phyloP scores from a whole-genome alignment of 2,797 vertebrate genomes.

The Pitangus sulphuratus region DNA sequence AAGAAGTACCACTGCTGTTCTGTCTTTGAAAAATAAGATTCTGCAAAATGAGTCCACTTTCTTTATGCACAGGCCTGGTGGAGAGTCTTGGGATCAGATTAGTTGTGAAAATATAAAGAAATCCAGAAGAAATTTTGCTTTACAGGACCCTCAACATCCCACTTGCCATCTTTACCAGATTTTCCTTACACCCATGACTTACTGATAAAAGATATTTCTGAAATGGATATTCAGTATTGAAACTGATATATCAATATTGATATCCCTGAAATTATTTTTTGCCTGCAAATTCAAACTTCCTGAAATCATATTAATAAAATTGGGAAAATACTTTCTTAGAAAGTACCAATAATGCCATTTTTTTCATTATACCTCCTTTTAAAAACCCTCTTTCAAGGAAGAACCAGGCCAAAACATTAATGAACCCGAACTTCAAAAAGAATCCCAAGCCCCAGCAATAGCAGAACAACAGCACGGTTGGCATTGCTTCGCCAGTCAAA shows the following conservation, averaged over 20 bases:
- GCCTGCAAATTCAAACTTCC: background rate
- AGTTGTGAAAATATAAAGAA: background rate
- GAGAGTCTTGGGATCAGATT: background rate
- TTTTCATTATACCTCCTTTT: background rate
- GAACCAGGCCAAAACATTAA: background rate
- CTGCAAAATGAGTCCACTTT: rapidly evolving
- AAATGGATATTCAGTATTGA: background rate
- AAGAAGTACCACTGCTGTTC: background rate
- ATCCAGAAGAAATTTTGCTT: background rate
- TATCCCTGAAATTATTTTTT: background rate
- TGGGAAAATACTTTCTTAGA: background rate
- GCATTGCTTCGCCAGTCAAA: background rate
- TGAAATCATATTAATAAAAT: background rate
- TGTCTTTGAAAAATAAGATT: background rate
- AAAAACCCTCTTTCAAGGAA: background rate
- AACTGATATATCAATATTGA: background rate
- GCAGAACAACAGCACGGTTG: background rate
- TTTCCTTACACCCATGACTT: background rate
- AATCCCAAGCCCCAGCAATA: background rate
- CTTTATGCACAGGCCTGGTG: background rate
- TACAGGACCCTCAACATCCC: background rate
- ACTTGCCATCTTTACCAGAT: background rate
- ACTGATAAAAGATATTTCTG: background rate
- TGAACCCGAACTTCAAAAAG: background rate
- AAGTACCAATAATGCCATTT: background rate